These are phyloP conservation scores for Percina caprodes DNA, from an alignment of 2,113 vertebrate genomes.

Conservation along the genomic window DNA sequence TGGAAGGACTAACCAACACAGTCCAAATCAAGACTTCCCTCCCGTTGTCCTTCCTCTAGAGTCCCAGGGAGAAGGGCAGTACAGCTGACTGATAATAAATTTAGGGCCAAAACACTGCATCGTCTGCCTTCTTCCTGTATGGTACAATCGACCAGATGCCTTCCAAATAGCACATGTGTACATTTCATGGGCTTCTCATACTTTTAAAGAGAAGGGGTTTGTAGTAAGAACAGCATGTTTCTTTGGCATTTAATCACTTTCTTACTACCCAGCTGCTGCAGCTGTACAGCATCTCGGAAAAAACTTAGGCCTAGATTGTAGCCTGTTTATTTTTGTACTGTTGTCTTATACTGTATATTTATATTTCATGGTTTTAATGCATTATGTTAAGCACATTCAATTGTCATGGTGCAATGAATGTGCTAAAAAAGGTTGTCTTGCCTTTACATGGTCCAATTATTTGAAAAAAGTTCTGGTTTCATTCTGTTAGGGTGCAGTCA, in stretches of 20 bases:
- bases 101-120: slow-evolving; percentile 42
- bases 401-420: not conserved
- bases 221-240: slow-evolving; percentile 24
- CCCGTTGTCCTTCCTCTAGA: slow-evolving; percentile 43
- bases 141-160: slow-evolving; percentile 6
- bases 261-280: slow-evolving; percentile 14
- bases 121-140: slow-evolving; percentile 3
- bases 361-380: not conserved
- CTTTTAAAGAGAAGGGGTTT: slow-evolving; percentile 15
- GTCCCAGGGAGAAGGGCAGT: slow-evolving; percentile 34
- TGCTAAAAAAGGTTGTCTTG: not conserved
- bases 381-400: not conserved
- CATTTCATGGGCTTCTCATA: slow-evolving; percentile 15
- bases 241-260: slow-evolving; percentile 29
- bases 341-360: not conserved
- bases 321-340: not conserved
- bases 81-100: slow-evolving; percentile 59
- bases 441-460: not conserved
- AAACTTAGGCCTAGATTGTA: not conserved
- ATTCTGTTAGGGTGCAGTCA: not conserved
- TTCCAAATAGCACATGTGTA: slow-evolving; percentile 35
- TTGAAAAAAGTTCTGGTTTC: not conserved
- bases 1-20: slow-evolving; percentile 49
- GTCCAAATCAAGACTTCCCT: slow-evolving; percentile 71
- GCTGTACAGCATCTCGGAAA: slow-evolving; percentile 12